A percentile compares a stretch with the other conserved stretches of the same genome.
These are phyloP conservation scores for Chauna torquata DNA, from an alignment of 2,113 vertebrate species.

Conservation along the genomic window DNA sequence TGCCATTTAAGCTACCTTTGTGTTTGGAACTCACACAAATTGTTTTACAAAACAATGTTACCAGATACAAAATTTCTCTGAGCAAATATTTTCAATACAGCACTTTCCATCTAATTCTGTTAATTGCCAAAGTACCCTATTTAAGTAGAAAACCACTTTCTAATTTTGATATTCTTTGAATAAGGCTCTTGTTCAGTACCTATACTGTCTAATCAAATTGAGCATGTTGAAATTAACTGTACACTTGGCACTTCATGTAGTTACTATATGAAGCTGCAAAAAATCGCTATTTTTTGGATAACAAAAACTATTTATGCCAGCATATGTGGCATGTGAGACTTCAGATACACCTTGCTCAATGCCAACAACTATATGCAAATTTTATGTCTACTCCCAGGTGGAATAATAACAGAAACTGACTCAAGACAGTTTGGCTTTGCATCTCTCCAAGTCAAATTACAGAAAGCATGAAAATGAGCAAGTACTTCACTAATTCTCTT, in stretches of 20 bases:
- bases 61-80: background rate
- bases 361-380: background rate
- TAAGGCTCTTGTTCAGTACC: background rate
- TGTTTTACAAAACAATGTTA: background rate
- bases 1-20: background rate
- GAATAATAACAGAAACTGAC: background rate
- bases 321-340: background rate
- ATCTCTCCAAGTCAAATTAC: background rate
- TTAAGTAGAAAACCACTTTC: background rate
- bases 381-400: background rate
- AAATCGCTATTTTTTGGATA: background rate
- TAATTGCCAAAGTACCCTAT: background rate
- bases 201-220: constrained; percentile 8
- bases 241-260: background rate
- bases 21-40: background rate
- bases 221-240: background rate
- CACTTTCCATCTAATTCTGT: background rate
- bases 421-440: background rate
- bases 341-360: background rate
- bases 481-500: background rate
- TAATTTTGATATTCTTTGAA: constrained; percentile 15
- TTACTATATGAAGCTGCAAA: background rate
- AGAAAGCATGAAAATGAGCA: background rate
- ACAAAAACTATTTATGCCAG: background rate
- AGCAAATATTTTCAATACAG: background rate